Evolutionary conservation across 2,797 vertebrate genomes (phyloP).

Genomic region (Dipus sagitta): DNA sequence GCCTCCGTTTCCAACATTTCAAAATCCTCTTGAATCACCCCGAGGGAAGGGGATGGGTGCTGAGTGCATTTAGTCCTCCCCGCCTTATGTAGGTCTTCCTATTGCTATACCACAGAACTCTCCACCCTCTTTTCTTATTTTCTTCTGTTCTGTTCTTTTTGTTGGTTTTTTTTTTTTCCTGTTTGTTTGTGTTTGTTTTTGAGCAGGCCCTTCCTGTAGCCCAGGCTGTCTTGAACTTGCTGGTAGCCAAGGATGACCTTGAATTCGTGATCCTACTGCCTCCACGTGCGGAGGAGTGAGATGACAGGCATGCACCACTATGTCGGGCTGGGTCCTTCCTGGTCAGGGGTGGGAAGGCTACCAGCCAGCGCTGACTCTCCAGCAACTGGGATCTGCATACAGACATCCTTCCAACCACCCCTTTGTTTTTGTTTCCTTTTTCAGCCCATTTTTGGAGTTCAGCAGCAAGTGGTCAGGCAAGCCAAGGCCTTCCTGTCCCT

Average conservation of each 20-base stretch:
- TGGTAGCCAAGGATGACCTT: neutral
- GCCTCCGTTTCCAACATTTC: neutral
- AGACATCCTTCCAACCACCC: conserved; percentile 79
- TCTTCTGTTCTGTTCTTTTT: neutral
- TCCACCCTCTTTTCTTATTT: neutral
- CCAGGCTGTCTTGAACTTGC: neutral
- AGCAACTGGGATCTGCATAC: conserved; percentile 59
- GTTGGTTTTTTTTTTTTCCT: neutral
- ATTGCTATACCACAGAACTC: no score
- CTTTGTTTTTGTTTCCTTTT: conserved; percentile 76
- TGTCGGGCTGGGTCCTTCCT: neutral
- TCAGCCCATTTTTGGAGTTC: conserved; percentile 98
- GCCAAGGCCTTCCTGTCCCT: conserved; percentile 96
- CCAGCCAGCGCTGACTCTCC: conserved; percentile 45
- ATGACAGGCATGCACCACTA: no score
- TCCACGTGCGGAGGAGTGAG: neutral
- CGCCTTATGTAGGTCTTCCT: neutral
- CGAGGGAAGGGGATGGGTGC: neutral
- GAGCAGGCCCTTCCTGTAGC: neutral
- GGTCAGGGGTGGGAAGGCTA: rapidly evolving
- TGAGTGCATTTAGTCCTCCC: neutral
- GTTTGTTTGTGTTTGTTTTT: neutral
- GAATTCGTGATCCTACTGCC: neutral
- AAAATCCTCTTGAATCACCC: neutral
- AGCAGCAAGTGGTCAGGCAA: conserved; percentile 97